These are phyloP conservation scores for Microcebus jonahi DNA, from an alignment of 2,113 vertebrate species.

Conservation along the genomic window DNA sequence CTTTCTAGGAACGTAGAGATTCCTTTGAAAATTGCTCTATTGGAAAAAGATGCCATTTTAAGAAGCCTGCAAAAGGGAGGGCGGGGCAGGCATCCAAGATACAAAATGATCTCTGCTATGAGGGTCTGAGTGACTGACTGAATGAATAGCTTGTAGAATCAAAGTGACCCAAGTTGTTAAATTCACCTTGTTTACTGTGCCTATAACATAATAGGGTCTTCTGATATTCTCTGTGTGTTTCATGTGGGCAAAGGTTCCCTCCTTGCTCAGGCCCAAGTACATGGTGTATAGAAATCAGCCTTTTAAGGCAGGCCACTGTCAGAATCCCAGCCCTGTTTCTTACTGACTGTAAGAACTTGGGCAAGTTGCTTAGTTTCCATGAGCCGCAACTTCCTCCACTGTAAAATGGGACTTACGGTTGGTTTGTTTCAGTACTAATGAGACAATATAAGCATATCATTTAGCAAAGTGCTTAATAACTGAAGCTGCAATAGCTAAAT, in stretches of 20 bases:
- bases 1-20: neutral
- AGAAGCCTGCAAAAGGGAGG: neutral
- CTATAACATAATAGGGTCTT: neutral
- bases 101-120: neutral
- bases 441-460: neutral
- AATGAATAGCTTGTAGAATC: neutral
- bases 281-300: neutral
- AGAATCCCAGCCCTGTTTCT: neutral
- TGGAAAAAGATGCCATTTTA: neutral
- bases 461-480: neutral
- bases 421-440: neutral
- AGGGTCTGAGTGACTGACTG: neutral
- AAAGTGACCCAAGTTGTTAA: neutral
- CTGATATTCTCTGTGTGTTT: neutral
- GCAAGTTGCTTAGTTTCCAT: neutral
- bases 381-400: neutral
- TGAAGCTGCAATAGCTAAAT: neutral
- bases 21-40: neutral
- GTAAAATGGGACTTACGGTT: neutral
- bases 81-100: neutral
- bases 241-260: neutral
- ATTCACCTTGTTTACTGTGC: neutral
- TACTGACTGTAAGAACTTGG: neutral
- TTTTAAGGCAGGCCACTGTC: neutral
- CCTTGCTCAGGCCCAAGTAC: neutral